Conservation (phyloP, 2,888 invertebrate species). For the Andricus curvator region DNA sequence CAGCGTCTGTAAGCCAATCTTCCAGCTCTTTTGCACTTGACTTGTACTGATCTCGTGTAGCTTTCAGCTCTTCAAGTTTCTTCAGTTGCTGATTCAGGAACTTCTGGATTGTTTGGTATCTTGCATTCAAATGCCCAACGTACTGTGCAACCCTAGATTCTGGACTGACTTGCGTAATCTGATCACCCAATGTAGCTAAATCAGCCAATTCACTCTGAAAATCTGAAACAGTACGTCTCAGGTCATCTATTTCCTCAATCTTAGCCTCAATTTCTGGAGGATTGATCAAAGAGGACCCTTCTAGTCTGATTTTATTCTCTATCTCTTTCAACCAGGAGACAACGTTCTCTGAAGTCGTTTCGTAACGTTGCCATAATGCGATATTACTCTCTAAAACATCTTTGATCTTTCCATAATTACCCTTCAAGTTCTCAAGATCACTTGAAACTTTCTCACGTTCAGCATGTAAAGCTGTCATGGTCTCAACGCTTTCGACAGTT, state of each 20-base stretch:
- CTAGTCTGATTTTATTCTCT: conserved; percentile 87
- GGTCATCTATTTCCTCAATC: conserved; percentile 82
- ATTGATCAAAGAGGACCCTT: conserved; percentile 86
- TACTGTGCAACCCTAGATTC: conserved; percentile 91
- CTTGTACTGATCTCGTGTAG: conserved; percentile 85
- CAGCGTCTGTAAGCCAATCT: conserved; percentile 88
- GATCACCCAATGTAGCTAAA: conserved; percentile 84
- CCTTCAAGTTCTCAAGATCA: conserved; percentile 86
- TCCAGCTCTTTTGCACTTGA: conserved; percentile 85
- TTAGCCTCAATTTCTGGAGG: conserved; percentile 85
- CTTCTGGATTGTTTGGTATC: conserved; percentile 88
- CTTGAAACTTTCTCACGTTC: conserved; percentile 86
- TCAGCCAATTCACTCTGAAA: conserved; percentile 85
- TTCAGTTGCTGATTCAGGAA: conserved; percentile 85
- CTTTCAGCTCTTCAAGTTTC: conserved; percentile 85
- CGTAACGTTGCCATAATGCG: conserved; percentile 89
- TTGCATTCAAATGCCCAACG: conserved; percentile 86
- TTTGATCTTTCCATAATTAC: conserved; percentile 85
- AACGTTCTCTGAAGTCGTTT: conserved; percentile 86
- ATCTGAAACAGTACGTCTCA: conserved; percentile 83
- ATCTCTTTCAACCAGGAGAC: conserved; percentile 89
- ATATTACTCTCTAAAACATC: conserved; percentile 85
- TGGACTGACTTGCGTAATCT: conserved; percentile 83
- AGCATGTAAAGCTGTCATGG: conserved; percentile 83
- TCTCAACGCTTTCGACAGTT: conserved; percentile 87